Conservation (phyloP, 2,888 invertebrate genomes). For the Falcaria lacertinaria region DNA sequence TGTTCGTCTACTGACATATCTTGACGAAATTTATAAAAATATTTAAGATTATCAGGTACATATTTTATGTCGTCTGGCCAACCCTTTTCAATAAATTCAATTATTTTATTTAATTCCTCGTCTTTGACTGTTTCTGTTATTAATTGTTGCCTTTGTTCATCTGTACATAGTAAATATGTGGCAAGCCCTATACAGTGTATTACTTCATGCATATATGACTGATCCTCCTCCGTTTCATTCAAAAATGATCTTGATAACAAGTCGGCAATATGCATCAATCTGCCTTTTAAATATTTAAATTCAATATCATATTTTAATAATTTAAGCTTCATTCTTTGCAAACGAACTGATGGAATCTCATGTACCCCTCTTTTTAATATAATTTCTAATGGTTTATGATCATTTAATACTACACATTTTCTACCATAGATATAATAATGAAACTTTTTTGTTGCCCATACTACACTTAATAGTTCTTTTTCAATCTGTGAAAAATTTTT, state of each 20-base stretch:
- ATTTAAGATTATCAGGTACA: no score
- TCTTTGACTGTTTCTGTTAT: slow-evolving; percentile 7
- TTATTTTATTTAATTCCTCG: slow-evolving; percentile 7
- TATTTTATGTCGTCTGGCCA: slow-evolving; percentile 15
- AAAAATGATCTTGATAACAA: slow-evolving; percentile 24
- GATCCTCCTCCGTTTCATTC: slow-evolving; percentile 20
- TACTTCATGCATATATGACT: slow-evolving; percentile 15
- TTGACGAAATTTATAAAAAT: slow-evolving; percentile 10
- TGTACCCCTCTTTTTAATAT: no score
- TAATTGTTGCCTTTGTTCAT: slow-evolving; percentile 6
- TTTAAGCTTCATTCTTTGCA: slow-evolving; percentile 26
- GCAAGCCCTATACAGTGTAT: slow-evolving; percentile 16
- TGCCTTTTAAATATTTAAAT: slow-evolving; percentile 24
- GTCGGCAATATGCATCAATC: no score
- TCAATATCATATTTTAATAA: slow-evolving; percentile 25
- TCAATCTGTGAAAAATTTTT: no score
- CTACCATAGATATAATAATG: no score
- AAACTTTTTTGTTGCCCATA: no score
- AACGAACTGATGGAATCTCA: no score
- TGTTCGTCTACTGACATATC: slow-evolving; percentile 8
- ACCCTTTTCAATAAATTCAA: slow-evolving; percentile 7
- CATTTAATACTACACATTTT: slow-evolving; percentile 23
- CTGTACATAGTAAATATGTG: slow-evolving; percentile 11
- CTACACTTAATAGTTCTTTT: no score
- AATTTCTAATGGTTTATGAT: slow-evolving; percentile 41